Evolutionary conservation across 1,140 invertebrate genomes (phyloP), one percentile per base, ranked within the genome.

Genomic region (Manduca sexta): DNA sequence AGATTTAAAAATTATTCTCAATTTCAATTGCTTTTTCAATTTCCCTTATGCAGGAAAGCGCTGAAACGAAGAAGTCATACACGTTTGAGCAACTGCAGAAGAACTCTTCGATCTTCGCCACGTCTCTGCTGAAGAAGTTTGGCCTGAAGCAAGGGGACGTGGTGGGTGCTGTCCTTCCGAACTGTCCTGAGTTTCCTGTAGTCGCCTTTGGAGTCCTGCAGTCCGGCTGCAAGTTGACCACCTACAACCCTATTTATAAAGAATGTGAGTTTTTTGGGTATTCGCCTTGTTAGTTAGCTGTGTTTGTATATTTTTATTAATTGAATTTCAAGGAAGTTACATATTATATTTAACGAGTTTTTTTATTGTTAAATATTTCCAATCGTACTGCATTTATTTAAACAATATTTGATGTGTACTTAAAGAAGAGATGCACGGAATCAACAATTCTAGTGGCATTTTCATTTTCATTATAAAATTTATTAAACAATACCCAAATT

Each of bases 171-270:
- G 86, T 93, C 45, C 58, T 93, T 34, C 91, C 92, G 6, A 97
- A 96, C 80, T 74, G 90, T 34, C 93, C 94, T 0, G 93, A 96
- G 70, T 93, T 89, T 66, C 77, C 90, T 0, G 89, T 95, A 3
- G 88, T 90, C 1, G 83, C 90, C 3, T 75, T 95, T 26, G 95
- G 93, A 2, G 88, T 88, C 30, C 61, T 93, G 5, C 90, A 92
- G 63, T 91, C 92, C 14, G 94, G 93, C 0, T 85, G 94, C 1
- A 67, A 91, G 8, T 85, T 93, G 3, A 95, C 93, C n/a, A 91
- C 93, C 1, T 87, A 94, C 1, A 97, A 96, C 84, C 93, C 94
- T 5, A 78, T 91, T 34, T 97, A 95, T 67, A 96, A 93, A 35
- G 71, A 91, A 71, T 90, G 95, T 96, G 79, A 89, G 87, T 26